Percentiles rank a stretch among this genome's conserved stretches.
phyloP scores from a whole-genome alignment of 2,113 vertebrate species.

The Narcine bancroftii region DNA sequence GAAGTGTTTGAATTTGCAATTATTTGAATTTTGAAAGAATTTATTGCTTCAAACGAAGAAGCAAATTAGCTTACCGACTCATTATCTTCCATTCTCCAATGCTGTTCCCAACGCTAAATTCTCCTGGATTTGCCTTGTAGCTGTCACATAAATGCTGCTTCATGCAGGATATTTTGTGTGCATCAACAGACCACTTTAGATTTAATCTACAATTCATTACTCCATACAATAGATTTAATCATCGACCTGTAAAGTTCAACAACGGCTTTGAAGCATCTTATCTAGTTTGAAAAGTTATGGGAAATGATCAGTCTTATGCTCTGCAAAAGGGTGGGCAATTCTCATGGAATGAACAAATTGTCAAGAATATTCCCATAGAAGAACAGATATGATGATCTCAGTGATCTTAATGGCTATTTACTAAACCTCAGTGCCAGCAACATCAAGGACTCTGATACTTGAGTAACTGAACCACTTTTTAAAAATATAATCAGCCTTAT shows the following conservation, averaged over 20 bases:
- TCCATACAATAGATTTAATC: background rate
- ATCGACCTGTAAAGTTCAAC: background rate
- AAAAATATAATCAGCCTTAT: too few relatives aligned
- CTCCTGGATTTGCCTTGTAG: background rate
- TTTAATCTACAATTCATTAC: constrained; percentile 12
- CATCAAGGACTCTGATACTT: too few relatives aligned
- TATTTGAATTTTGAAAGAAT: background rate
- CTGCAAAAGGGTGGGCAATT: too few relatives aligned
- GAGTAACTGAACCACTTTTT: too few relatives aligned
- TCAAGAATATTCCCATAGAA: too few relatives aligned
- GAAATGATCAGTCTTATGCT: too few relatives aligned
- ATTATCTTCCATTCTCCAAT: background rate
- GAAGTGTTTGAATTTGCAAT: background rate
- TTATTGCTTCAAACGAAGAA: background rate
- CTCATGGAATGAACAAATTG: too few relatives aligned
- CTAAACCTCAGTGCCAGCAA: too few relatives aligned
- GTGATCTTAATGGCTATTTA: too few relatives aligned
- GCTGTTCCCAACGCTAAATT: background rate
- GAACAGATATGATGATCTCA: too few relatives aligned
- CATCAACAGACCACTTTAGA: background rate
- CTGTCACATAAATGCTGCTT: background rate
- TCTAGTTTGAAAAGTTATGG: background rate
- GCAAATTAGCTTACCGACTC: background rate
- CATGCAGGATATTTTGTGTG: background rate
- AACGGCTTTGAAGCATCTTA: background rate